A percentile compares a stretch with the other conserved stretches of the same genome.
Conservation (phyloP, 2,113 vertebrate species). For the Odontophorus gujanensis region DNA sequence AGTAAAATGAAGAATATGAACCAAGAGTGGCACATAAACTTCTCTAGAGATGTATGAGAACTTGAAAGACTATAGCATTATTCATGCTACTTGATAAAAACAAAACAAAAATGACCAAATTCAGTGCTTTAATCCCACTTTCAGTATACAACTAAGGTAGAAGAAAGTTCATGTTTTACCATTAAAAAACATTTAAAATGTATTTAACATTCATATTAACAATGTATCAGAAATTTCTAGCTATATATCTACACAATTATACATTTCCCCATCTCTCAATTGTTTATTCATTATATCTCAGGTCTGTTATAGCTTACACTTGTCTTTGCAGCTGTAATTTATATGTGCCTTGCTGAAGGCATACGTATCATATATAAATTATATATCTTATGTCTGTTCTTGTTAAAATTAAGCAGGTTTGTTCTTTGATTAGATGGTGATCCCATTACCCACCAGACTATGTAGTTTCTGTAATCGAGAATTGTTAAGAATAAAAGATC, state of each 20-base stretch:
- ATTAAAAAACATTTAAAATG: not conserved
- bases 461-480: not conserved
- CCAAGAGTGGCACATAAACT: not conserved
- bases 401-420: not conserved
- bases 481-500: not conserved
- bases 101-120: not conserved
- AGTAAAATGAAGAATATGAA: not conserved
- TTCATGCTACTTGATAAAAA: not conserved
- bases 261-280: not conserved
- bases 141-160: not conserved
- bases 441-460: not conserved
- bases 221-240: not conserved
- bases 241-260: not conserved
- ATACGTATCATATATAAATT: not conserved
- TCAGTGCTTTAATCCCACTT: not conserved
- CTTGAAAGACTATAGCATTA: not conserved
- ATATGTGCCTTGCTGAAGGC: not conserved
- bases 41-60: not conserved
- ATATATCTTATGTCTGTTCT: not conserved
- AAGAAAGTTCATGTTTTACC: not conserved
- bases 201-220: not conserved
- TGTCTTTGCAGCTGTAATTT: not conserved
- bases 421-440: not conserved
- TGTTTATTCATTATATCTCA: not conserved
- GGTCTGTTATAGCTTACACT: accelerated